Evolutionary conservation across 2,113 vertebrate species (phyloP), one percentile per base, ranked within the genome.

Genomic region (Nycticorax nycticorax): DNA sequence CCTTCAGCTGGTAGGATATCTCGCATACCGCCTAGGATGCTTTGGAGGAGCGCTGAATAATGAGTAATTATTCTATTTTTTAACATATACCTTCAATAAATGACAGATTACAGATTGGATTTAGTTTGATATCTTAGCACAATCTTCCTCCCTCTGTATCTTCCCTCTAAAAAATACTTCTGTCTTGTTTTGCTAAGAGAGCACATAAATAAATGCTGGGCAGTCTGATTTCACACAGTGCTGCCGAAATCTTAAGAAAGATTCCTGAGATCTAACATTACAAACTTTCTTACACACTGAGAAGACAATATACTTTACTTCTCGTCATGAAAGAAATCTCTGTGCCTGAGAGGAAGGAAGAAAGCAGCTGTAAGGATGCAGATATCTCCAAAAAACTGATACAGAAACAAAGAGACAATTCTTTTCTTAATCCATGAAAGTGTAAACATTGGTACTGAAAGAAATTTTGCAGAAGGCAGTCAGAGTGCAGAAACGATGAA

Each of bases 381-480:
- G 41, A 95, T 95, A 95, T 96, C 88, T 97, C 76, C 37, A 95
- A 88, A 93, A 96, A 96, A 95, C 47, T n/a, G 84, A 95, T 92
- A 95, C 0, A 95, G 74, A 79, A 81, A 94, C 53, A 96, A 89
- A 68, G 78, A 89, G 71, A 91, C 52, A 52, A 12, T 82, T 71
- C 68, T 91, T 95, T 81, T 74, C 92, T 88, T 92, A 96, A 88
- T 92, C 55, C 71, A 73, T 43, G 55, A 50, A 92, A 97, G 57
- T 93, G 88, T 92, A 97, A 96, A 94, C 72, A 76, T 17, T 88
- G 32, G 45, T 83, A 76, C 72, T 56, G 77, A 95, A 92, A 59
- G 62, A 82, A 93, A 64, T 92, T 79, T 87, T 85, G 93, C 88
- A 92, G 64, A 82, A 72, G 84, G 76, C 92, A 92, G 71, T 86